A percentile compares a stretch with the other conserved stretches of the same genome.
Evolutionary conservation across 2,113 vertebrate species (phyloP).

Genomic region (Lepus timidus): DNA sequence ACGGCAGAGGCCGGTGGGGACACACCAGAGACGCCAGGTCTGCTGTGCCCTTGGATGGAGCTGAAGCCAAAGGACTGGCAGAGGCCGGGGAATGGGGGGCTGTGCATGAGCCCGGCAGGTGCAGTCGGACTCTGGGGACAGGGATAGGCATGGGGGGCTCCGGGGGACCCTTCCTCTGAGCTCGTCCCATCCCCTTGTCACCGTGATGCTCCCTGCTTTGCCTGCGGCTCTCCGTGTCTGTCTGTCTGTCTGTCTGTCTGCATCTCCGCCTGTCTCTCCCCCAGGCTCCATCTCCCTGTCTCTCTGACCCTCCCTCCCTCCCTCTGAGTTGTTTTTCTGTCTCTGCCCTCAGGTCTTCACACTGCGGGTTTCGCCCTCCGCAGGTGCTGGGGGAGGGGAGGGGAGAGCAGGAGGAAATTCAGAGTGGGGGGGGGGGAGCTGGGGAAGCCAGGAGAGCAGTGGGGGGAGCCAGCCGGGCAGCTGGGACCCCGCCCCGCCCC

Average conservation of each 20-base stretch:
- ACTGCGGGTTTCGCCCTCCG: neutral
- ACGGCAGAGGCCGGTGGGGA: neutral
- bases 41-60: too few species aligned
- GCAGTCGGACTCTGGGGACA: too few species aligned
- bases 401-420: neutral
- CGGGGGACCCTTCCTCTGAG: too few species aligned
- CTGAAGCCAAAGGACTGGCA: neutral
- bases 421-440: neutral
- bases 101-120: too few species aligned
- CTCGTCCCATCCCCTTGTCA: neutral
- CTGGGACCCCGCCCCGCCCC: neutral
- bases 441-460: too few species aligned
- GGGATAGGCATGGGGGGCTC: rapidly evolving
- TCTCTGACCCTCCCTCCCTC: neutral
- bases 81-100: rapidly evolving
- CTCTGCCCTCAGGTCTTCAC: neutral
- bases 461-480: neutral
- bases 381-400: too few species aligned
- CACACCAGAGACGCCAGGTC: neutral
- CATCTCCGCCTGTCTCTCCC: neutral
- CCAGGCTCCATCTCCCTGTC: too few species aligned
- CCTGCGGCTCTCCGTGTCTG: neutral
- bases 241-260: neutral
- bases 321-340: neutral
- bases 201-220: neutral